phyloP scores from a whole-genome alignment of 2,888 invertebrate genomes.

The Geophilus truncorum region DNA sequence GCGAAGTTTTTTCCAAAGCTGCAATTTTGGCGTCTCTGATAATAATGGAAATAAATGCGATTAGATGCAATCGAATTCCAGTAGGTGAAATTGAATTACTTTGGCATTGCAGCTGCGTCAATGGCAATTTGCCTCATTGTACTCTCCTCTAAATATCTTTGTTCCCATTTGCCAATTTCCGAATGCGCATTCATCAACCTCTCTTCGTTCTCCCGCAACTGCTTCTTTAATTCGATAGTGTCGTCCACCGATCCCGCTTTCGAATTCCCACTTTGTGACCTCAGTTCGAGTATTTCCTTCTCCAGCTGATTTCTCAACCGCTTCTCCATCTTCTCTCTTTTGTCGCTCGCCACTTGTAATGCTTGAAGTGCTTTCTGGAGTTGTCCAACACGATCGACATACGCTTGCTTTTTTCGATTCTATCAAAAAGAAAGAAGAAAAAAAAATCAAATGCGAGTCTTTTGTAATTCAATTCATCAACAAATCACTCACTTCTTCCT shows the following conservation, averaged over 20 bases:
- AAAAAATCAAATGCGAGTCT: not conserved
- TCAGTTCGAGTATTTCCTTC: conserved; percentile 68
- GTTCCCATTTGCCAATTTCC: conserved; percentile 80
- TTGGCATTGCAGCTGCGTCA: conserved; percentile 70
- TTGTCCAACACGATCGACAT: conserved; percentile 76
- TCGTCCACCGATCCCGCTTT: conserved; percentile 14
- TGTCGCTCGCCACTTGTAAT: conserved; percentile 75
- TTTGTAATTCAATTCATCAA: not conserved
- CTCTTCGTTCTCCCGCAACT: conserved; percentile 63
- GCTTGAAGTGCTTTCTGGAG: conserved; percentile 74
- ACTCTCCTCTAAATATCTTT: conserved; percentile 74
- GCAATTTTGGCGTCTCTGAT: conserved; percentile 75
- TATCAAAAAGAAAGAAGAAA: conserved; percentile 46
- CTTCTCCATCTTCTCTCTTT: conserved; percentile 77
- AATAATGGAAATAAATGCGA: not conserved
- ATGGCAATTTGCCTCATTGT: conserved; percentile 73
- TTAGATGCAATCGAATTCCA: no score
- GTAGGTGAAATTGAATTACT: conserved; percentile 51
- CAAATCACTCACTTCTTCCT: conserved; percentile 67
- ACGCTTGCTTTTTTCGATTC: conserved; percentile 77
- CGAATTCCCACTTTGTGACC: conserved; percentile 36
- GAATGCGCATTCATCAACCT: conserved; percentile 69
- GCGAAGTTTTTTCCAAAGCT: conserved; percentile 73
- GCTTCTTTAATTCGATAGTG: conserved; percentile 56
- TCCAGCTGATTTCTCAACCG: conserved; percentile 79